Base-by-base conservation (phyloP, 2,888 invertebrate species). In the Zaprionus lineosus region DNA sequence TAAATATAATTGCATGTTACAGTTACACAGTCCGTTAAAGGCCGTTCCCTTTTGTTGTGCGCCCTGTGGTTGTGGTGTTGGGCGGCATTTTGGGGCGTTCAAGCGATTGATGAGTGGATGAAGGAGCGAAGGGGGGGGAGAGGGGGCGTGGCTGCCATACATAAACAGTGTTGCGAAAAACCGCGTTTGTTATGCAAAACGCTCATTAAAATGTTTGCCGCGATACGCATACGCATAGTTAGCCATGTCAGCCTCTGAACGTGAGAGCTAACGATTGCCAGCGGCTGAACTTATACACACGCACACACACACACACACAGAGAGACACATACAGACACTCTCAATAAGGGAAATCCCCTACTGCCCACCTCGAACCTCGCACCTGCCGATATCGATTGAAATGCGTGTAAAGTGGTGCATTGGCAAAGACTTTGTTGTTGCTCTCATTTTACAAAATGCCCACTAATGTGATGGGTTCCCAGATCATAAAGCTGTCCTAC, bases 131-230 rank as follows among this genome's bases (percentile, higher is more conserved):
- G 29, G 37, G 18, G 37, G 29, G 8, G 24, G 16, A 31, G 15
- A 11, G n/a, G 9, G 16, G 36, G 33, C 37, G 31, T 14, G 50
- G 39, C 26, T 36, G 55, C 37, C 29, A 19, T 48, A 3, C 3
- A 5, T 21, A 21, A 39, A 56, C 40, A 34, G 36, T 28, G 21
- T 28, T 57, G 57, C 44, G 51, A 63, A 77, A 71, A 71, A 62
- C 74, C 84, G 63, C 82, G 75, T 78, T 82, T 81, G 81, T 77
- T 82, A 75, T 84, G 84, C 68, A 84, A 84, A 84, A 71, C 70
- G 73, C 70, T 81, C 78, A 84, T 84, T 81, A 81, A 74, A 81
- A 82, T 77, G 67, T 72, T 74, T 73, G 56, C 73, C 53, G 33
- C 70, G 64, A 67, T 83, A 70, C 73, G 64, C 59, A 77, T 81